Evolutionary conservation across 2,888 invertebrate genomes (phyloP), one percentile per base, ranked within the genome.

Genomic region (Tetragonisca angustula): DNA sequence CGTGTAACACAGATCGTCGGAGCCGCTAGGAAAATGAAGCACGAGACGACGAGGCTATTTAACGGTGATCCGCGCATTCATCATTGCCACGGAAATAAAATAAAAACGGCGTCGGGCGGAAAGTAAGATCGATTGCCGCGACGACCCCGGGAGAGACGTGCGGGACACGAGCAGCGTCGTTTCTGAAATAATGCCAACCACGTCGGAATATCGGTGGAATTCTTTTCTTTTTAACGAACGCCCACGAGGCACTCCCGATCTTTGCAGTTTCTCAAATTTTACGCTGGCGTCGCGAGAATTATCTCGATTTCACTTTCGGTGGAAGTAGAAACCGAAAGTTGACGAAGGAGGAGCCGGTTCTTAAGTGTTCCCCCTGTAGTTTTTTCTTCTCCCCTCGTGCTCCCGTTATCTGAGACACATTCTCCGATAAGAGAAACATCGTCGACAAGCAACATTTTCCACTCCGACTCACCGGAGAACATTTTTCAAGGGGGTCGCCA

Each of bases 151-250:
- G 61, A 59, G 78, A 72, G 78, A 72, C 77, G 70, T 72, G 59
- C 71, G 43, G 36, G 64, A 62, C 76, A 71, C 79, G 76, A 59
- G 24, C 68, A 76, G 1, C 43, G 43, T 11, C 43, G 43, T 43
- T 87, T 86, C 80, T 80, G 85, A 87, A 83, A 85, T 83, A 77
- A 84, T 87, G 87, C 87, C 85, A 87, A 84, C 79, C 78, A 82
- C 79, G 84, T 80, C 76, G 82, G 76, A 79, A 79, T 85, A 84
- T 81, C 36, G 36, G 36, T n/a, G n/a, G n/a, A n/a, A n/a, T 36
- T 9, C 9, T 36, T 6, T 9, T 9, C 9, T n/a, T 56, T 56
- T 56, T 84, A 79, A 79, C 83, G 83, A 72, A 79, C 78, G 72
- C 82, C 68, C 79, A 82, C 82, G 61, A 50, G 0, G 3, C 4